These are phyloP conservation scores for Anarrhichthys ocellatus DNA, from an alignment of 2,113 vertebrate species.

Conservation along the genomic window DNA sequence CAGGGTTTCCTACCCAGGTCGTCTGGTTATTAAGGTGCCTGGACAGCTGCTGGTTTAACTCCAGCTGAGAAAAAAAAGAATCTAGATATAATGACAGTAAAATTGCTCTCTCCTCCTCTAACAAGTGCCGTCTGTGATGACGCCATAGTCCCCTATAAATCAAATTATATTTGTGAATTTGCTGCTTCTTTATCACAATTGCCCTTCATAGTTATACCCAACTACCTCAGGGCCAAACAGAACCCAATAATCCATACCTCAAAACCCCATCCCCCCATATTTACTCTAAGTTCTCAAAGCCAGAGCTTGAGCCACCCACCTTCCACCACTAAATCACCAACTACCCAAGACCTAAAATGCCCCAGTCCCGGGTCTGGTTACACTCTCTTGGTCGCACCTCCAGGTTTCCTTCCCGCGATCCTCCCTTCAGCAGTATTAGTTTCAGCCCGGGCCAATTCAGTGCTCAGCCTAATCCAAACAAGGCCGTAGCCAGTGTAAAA, in stretches of 20 bases:
- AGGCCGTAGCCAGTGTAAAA: slow-evolving; percentile 65
- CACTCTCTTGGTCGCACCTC: slow-evolving; percentile 44
- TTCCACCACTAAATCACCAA: slow-evolving; percentile 34
- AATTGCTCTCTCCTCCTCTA: slow-evolving; percentile 12
- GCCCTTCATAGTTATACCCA: slow-evolving; percentile 21
- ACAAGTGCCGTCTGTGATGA: slow-evolving; percentile 20
- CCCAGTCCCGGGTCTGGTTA: slow-evolving; percentile 41
- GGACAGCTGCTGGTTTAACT: slow-evolving; percentile 26
- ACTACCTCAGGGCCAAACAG: slow-evolving; percentile 35
- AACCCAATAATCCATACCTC: slow-evolving; percentile 37
- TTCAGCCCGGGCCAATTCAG: slow-evolving; percentile 43
- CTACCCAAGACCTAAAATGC: slow-evolving; percentile 43
- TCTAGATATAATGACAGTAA: slow-evolving; percentile 8
- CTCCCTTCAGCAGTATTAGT: slow-evolving; percentile 54
- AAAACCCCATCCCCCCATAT: slow-evolving; percentile 11
- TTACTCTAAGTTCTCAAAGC: slow-evolving; percentile 36
- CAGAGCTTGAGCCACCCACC: slow-evolving; percentile 11
- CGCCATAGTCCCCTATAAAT: slow-evolving; percentile 36
- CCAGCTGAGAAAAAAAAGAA: background rate
- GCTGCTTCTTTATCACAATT: slow-evolving; percentile 32
- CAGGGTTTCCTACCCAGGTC: slow-evolving; percentile 8
- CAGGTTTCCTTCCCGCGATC: slow-evolving; percentile 48
- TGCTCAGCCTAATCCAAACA: slow-evolving; percentile 63
- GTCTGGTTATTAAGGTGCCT: slow-evolving; percentile 23
- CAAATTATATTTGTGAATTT: slow-evolving; percentile 36